Conservation (phyloP, 1,140 invertebrate genomes). For the Aricia agestis region DNA sequence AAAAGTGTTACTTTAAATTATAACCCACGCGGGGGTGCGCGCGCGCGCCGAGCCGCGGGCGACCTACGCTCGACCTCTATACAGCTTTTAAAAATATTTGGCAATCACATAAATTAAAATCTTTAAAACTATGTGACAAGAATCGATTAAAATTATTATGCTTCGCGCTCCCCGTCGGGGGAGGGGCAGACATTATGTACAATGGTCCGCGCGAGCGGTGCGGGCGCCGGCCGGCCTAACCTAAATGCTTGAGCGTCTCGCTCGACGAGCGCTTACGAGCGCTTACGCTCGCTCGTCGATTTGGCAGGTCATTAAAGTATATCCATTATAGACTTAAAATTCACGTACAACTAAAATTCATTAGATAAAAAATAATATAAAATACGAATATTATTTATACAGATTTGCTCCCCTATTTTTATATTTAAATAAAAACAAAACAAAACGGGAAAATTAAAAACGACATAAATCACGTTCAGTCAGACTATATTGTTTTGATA, state of each 20-base stretch:
- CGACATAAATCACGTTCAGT: conserved; percentile 67
- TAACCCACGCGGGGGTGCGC: conserved; percentile 62
- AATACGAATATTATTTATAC: conserved; percentile 72
- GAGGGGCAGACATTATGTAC: conserved; percentile 62
- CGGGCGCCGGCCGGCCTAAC: conserved; percentile 38
- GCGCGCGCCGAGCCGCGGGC: conserved; percentile 38
- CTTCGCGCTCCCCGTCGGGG: conserved; percentile 49
- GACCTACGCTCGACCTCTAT: conserved; percentile 45
- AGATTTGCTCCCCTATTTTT: conserved; percentile 62
- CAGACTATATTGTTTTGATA: conserved; percentile 66
- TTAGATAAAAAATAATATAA: conserved; percentile 64
- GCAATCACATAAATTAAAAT: conserved; percentile 73
- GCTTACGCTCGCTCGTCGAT: conserved; percentile 65
- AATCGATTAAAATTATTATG: conserved; percentile 74
- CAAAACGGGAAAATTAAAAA: conserved; percentile 61
- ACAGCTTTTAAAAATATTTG: conserved; percentile 71
- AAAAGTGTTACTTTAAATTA: conserved; percentile 75
- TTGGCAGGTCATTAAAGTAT: conserved; percentile 72
- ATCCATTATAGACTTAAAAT: conserved; percentile 37
- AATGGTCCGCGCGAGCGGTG: conserved; percentile 53
- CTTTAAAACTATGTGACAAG: conserved; percentile 72
- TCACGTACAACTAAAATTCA: conserved; percentile 60
- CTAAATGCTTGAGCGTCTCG: conserved; percentile 71
- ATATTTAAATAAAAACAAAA: conserved; percentile 40
- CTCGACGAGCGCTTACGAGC: conserved; percentile 64